These are phyloP conservation scores for Barypeithes pellucidus DNA, from an alignment of 2,888 invertebrate genomes.

Conservation along the genomic window DNA sequence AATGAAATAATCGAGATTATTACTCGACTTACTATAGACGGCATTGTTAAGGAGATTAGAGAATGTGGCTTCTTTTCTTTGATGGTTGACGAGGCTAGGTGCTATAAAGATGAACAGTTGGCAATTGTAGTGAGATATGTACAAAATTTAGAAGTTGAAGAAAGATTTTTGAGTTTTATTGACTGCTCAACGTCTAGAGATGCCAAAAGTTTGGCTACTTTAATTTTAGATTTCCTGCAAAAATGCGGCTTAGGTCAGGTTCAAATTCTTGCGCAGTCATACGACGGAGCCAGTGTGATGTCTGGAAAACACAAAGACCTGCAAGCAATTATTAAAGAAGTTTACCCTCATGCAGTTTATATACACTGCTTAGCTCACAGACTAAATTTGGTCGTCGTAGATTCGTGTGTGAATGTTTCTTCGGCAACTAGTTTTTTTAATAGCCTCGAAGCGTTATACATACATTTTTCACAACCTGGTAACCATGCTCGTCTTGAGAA, in stretches of 20 bases:
- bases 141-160: constrained; percentile 23
- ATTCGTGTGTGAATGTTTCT: constrained; percentile 33
- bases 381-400: constrained; percentile 34
- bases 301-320: constrained; percentile 10
- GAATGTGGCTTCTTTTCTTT: constrained; percentile 35
- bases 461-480: constrained; percentile 51
- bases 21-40: neutral
- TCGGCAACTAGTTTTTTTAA: constrained; percentile 44
- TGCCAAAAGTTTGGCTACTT: neutral
- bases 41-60: neutral
- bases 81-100: constrained; percentile 44
- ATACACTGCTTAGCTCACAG: constrained; percentile 32
- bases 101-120: constrained; percentile 42
- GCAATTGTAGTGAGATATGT: constrained; percentile 38
- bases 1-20: neutral
- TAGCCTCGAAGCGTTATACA: constrained; percentile 48
- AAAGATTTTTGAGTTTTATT: constrained; percentile 36
- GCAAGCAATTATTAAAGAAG: neutral
- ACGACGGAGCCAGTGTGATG: constrained; percentile 55
- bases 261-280: constrained; percentile 51
- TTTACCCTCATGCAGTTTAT: neutral
- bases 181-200: constrained; percentile 25
- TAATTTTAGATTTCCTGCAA: neutral
- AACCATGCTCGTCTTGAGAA: constrained; percentile 45
- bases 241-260: constrained; percentile 21